Conservation (phyloP, 64 coral and sea anemone genomes). For the Cladopsammia gracilis region DNA sequence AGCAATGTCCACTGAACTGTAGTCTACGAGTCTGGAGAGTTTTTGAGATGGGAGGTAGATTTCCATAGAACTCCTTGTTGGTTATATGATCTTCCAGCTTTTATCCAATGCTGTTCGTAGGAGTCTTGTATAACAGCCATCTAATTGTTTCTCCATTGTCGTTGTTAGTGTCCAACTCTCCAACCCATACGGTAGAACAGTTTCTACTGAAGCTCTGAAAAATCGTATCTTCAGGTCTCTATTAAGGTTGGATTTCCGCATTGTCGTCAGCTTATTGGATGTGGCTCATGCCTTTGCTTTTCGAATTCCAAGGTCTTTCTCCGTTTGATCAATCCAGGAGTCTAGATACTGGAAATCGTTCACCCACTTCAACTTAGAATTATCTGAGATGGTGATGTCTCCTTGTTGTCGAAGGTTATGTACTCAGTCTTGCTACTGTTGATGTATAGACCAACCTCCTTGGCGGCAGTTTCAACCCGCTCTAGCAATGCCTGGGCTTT, state of each 20-base stretch:
- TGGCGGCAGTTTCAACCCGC: background rate
- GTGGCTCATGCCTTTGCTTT: too few species aligned
- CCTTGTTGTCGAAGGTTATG: background rate
- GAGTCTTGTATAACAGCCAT: conserved; percentile 46
- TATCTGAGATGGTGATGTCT: background rate
- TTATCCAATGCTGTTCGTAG: conserved; percentile 1
- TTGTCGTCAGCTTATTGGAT: background rate
- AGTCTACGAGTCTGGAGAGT: background rate
- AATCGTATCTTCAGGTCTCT: background rate
- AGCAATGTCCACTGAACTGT: background rate
- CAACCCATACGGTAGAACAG: background rate
- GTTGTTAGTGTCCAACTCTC: conserved; percentile 39
- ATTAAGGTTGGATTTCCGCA: background rate
- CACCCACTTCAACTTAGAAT: background rate
- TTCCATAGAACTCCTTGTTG: conserved; percentile 20
- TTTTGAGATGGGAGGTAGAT: conserved; percentile 2
- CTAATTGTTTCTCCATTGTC: background rate
- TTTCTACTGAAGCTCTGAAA: conserved; percentile 26
- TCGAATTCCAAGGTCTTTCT: too few species aligned
- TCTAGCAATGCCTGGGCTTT: background rate
- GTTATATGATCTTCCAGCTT: background rate
- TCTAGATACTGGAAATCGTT: conserved; percentile 18
- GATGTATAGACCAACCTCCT: background rate
- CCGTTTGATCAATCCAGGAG: background rate
- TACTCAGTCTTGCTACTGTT: conserved; percentile 22